Conservation (phyloP, 2,797 vertebrate genomes). For the Premnoplex brunnescens region DNA sequence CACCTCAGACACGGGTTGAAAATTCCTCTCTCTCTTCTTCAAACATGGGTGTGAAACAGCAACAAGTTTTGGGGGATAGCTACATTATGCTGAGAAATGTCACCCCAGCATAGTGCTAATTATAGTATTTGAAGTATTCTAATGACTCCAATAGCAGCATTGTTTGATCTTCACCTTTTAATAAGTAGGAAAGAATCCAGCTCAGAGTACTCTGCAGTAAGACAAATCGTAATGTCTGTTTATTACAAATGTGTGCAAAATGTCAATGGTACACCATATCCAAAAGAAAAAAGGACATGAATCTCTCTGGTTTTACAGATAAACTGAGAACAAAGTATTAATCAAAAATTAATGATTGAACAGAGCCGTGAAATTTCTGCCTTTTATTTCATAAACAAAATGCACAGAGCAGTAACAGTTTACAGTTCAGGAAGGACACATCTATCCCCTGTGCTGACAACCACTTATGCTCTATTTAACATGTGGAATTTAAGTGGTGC, state of each 20-base stretch:
- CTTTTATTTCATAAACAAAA: conserved; percentile 22
- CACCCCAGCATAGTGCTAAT: not conserved
- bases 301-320: not conserved
- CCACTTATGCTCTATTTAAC: conserved; percentile 59
- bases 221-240: not conserved
- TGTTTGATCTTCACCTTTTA: not conserved
- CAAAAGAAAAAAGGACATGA: not conserved
- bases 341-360: conserved; percentile 31
- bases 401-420: not conserved
- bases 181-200: not conserved
- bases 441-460: conserved; percentile 20
- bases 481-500: conserved; percentile 35
- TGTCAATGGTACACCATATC: not conserved
- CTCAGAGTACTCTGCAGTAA: not conserved
- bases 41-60: not conserved
- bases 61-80: not conserved
- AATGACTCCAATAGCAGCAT: not conserved
- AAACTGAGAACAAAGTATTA: not conserved
- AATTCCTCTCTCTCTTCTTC: not conserved
- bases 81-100: not conserved
- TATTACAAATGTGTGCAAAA: not conserved
- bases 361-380: conserved; percentile 31
- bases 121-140: not conserved
- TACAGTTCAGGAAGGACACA: conserved; percentile 41
- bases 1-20: not conserved